phyloP scores from a whole-genome alignment of 2,113 vertebrate species.

The Choloepus hoffmanni region DNA sequence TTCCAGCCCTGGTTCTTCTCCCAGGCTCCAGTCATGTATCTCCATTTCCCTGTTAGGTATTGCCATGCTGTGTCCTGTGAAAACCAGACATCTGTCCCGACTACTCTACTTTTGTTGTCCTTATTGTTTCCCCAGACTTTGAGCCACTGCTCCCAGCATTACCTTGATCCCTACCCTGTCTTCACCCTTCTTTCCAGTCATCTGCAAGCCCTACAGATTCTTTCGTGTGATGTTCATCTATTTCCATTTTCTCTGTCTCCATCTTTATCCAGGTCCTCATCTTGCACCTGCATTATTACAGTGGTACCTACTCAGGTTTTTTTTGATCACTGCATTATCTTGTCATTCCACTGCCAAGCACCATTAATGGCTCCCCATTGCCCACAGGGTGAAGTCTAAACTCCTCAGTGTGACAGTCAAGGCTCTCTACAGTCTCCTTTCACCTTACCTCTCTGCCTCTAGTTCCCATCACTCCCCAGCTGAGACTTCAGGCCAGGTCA shows the following conservation, averaged over 20 bases:
- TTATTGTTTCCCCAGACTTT: not conserved
- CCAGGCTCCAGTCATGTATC: not conserved
- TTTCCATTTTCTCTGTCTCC: conserved; percentile 50
- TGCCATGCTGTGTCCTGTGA: not conserved
- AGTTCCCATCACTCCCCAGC: conserved; percentile 80
- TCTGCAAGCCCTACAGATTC: not conserved
- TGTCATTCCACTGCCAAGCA: conserved; percentile 73
- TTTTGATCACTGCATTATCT: conserved; percentile 74
- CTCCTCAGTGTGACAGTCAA: conserved; percentile 78
- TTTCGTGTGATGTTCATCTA: conserved; percentile 31
- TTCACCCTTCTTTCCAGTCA: conserved; percentile 12
- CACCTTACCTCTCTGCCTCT: conserved; percentile 78
- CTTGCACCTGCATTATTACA: conserved; percentile 50
- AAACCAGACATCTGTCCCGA: not conserved
- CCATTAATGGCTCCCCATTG: conserved; percentile 78
- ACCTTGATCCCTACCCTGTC: not conserved
- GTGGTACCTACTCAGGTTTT: conserved; percentile 50
- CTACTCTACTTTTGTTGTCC: not conserved
- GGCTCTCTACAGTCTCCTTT: conserved; percentile 80
- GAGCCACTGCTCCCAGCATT: not conserved
- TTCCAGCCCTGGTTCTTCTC: conserved; percentile 22
- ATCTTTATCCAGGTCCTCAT: conserved; percentile 55
- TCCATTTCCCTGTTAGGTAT: not conserved
- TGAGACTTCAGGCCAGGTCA: conserved; percentile 83
- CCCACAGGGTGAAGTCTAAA: conserved; percentile 81